Evolutionary conservation across 2,888 invertebrate genomes (phyloP), one percentile per base, ranked within the genome.

Genomic region (Amblyjoppa fuscipennis): DNA sequence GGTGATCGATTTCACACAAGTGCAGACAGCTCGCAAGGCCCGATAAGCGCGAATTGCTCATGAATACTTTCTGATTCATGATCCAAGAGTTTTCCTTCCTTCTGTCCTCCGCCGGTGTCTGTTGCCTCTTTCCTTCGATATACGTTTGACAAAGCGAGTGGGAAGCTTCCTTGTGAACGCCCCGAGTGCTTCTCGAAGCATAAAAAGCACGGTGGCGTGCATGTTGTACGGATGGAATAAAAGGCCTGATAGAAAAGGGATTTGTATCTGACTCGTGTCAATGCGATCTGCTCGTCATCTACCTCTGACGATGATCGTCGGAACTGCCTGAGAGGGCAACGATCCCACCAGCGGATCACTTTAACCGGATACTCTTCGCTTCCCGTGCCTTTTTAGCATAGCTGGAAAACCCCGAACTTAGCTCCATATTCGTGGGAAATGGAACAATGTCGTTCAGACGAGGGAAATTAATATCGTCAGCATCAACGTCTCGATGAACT

Each of bases 11-110:
- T 70, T 74, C 74, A 68, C 69, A 74, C 20, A 25, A 45, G 61
- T 20, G 70, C 68, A 59, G 53, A 70, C 25, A 16, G 68, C 61
- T 28, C 28, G 64, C 49, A 51, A 38, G 41, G 49, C 53, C 38
- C 74, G 82, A 85, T 78, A 78, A 85, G 78, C 74, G 75, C 34
- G 70, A 85, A 82, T 59, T 66, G 69, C 69, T 75, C 82, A 70
- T 74, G 74, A 85, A 85, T 78, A 77, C 70, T 82, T 85, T 78
- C 49, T 82, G 74, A 82, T 82, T 45, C 34, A 85, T 82, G 74
- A 79, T 85, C 70, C 70, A 71, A 45, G 49, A 75, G 45, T 78
- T 75, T 85, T 41, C 20, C 70, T 68, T 64, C 69, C 64, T 73
- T 69, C 77, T 69, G 49, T 70, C 20, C 9, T 45, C 20, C 59